Base-by-base conservation (phyloP, 1,140 invertebrate species). In the Protaetia brevitarsis region DNA sequence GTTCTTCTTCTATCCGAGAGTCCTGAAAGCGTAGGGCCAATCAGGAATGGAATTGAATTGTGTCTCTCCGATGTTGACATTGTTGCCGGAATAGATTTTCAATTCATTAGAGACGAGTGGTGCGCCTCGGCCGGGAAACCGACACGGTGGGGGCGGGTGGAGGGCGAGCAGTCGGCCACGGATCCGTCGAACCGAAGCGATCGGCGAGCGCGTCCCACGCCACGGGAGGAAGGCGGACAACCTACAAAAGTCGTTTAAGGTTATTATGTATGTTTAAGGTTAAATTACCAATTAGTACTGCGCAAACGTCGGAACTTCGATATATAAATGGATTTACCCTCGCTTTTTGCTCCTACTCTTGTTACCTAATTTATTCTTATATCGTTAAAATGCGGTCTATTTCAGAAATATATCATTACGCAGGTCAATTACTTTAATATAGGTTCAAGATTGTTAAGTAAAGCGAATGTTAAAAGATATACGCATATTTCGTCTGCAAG, bases 51-150 rank as follows among this genome's bases (percentile, higher is more conserved):
- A 67, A 72, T 72, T 70, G 72, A 71, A 76, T 77, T 77, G 73
- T 75, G 71, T 75, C 63, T 71, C 63, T 64, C 63, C 64, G 62
- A 64, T 77, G 75, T 78, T 78, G 76, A 78, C 75, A 77, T 76
- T 77, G 74, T 73, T 72, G 68, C 71, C 71, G 71, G 74, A 74
- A 74, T 74, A 74, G 71, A 74, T 70, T 75, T 77, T 75, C 74
- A 75, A 77, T 77, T 77, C 74, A 77, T 77, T 77, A 77, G 73
- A 59, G 63, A 63, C 63, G 70, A 68, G 65, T 64, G 66, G 68
- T 65, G 64, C 30, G 26, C 41, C 21, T 28, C 13, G 51, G 29
- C 26, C 57, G 26, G 57, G 57, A 59, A 59, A 59, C 57, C 57
- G 4, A 31, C 2, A n/a, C 27, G n/a, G n/a, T n/a, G n/a, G n/a